Base-by-base conservation (phyloP, 2,888 invertebrate species). In the Amblyteles armatorius region DNA sequence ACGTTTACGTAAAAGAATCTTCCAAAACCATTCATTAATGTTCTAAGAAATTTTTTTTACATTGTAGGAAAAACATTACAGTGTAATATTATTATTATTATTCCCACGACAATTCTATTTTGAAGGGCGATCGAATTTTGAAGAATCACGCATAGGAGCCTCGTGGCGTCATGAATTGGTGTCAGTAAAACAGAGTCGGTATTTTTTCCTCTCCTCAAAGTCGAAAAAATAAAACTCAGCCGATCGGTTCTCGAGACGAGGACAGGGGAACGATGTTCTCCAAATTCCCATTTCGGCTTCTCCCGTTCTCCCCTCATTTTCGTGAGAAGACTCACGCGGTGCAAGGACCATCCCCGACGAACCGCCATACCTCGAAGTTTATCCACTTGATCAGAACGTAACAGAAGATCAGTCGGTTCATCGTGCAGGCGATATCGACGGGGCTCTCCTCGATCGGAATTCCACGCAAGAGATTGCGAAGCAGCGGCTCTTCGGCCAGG, bases 331-430 rank as follows among this genome's bases (percentile, higher is more conserved):
- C 68, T 82, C 86, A 86, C 79, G 77, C 60, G 26, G 84, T 84
- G 57, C 84, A 88, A 4, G 88, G 78, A 7, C 87, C 89, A 69
- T 79, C 89, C 0, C 91, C 92, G 69, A 87, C 68, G 48, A 81
- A 60, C 83, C 87, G 87, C 90, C 90, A 91, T 40, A 91, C 85
- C 52, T 92, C 90, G 36, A 91, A 88, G 83, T 91, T 91, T 55
- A 92, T 86, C 91, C 93, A 92, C 85, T 90, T 90, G 76, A 92
- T 22, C 44, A 91, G 79, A 29, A 91, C 87, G 52, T 89, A 90
- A 50, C 88, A 91, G 83, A 91, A 92, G 40, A 92, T 55, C 50
- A 92, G 82, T 55, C 88, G 87, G 85, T 91, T 91, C 60, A 92
- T 88, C 68, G 91, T 90, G 74, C 90, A 91, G 11, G 88, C 79